A percentile compares a stretch with the other conserved stretches of the same genome.
Evolutionary conservation across 2,113 vertebrate genomes (phyloP).

Genomic region (Passer domesticus): DNA sequence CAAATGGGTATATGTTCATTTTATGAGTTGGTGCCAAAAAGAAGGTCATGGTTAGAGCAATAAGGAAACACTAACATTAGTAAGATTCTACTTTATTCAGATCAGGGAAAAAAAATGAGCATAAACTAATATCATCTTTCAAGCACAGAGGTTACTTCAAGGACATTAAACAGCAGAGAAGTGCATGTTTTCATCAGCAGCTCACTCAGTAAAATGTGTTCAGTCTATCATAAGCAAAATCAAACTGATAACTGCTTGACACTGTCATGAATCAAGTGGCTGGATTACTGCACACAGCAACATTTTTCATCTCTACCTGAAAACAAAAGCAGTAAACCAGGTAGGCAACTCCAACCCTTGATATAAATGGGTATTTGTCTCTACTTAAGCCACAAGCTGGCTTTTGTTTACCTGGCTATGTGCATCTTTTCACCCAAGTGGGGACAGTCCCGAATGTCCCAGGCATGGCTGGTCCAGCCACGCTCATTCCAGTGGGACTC

Average conservation of each 20-base stretch:
- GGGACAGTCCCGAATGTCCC: not conserved
- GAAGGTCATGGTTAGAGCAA: not conserved
- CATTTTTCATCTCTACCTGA: not conserved
- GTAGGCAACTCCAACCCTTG: not conserved
- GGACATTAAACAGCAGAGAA: not conserved
- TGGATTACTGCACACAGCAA: not conserved
- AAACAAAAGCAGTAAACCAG: not conserved
- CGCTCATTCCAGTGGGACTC: not conserved
- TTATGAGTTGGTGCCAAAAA: not conserved
- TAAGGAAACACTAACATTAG: not conserved
- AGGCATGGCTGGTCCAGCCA: not conserved
- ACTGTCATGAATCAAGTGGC: not conserved
- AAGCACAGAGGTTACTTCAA: not conserved
- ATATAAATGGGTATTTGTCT: not conserved
- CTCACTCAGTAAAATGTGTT: not conserved
- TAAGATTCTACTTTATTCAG: not conserved
- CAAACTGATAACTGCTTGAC: not conserved
- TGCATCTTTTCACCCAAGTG: not conserved
- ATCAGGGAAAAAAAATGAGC: not conserved
- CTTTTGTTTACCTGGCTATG: not conserved
- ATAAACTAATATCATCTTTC: not conserved
- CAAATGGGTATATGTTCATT: not conserved
- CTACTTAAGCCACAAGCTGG: not conserved
- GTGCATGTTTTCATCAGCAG: not conserved
- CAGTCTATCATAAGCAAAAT: not conserved